Evolutionary conservation across 1,140 invertebrate species (phyloP), one percentile per base, ranked within the genome.

Genomic region (Harlomillsia oculata): DNA sequence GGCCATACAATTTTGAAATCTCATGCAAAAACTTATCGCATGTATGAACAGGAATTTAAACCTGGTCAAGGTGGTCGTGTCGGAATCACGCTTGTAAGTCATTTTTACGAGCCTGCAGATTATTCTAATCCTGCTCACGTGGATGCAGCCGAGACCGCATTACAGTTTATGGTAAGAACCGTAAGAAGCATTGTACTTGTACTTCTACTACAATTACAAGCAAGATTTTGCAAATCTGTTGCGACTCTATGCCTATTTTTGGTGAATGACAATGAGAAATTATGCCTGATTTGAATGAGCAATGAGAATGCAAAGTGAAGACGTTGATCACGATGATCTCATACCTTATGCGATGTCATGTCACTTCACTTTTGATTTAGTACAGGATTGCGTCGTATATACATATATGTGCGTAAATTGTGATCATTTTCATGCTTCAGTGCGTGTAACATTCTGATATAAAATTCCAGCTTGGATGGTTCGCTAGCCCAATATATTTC

Each of bases 21-120:
- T 26, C 66, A 67, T 26, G 66, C 66, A 23, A 34, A 14, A 39
- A 59, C 66, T 11, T 67, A 67, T 36, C 53, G 61, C 39, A 21
- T 65, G 2, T 67, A 67, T 20, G 60, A 66, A 43, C 20, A 23
- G 11, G 50, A 56, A 23, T 67, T 65, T 37, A 63, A 62, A 40
- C 28, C 54, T 25, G 45, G 25, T 6, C 64, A 67, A 50, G n/a
- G 32, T 5, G 66, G 66, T 5, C 5, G 20, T 68, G 75, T 82
- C 18, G 81, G 80, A 37, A 79, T 84, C 49, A 76, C 77, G 0
- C 58, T 81, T 48, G 77, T 79, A 62, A 74, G 74, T 1, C 77
- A 75, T n/a, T 83, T 79, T 79, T 78, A 75, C 13, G 76, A 80
- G 63, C 79, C 80, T 2, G 34, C n/a, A 11, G 18, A 28, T 32